These are phyloP conservation scores for Drosophila merina DNA, from an alignment of 2,888 invertebrate species.

Conservation along the genomic window DNA sequence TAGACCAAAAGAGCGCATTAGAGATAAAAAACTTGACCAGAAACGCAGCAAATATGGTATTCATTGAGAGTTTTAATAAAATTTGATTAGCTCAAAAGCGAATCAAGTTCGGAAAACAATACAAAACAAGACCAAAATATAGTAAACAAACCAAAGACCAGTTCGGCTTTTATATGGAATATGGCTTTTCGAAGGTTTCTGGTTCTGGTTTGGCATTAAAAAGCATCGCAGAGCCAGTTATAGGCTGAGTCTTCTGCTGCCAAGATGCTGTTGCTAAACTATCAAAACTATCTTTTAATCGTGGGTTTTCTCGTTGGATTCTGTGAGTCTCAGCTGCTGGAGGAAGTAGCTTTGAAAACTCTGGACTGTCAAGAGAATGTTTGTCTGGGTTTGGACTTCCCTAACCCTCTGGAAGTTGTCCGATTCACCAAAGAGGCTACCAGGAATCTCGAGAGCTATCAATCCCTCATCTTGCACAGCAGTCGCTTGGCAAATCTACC, in stretches of 20 bases:
- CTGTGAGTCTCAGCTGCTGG: conserved; percentile 11
- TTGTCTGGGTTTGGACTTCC: conserved; percentile 42
- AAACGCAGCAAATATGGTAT: conserved; percentile 32
- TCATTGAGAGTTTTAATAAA: conserved; percentile 48
- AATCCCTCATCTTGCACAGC: conserved; percentile 45
- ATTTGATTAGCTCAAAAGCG: conserved; percentile 48
- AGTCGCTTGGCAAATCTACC: conserved; percentile 68
- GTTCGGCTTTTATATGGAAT: conserved; percentile 10
- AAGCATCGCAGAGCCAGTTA: conserved; percentile 8
- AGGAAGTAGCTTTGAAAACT: conserved; percentile 32
- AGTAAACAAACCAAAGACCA: conserved; percentile 30
- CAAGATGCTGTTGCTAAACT: conserved; percentile 30
- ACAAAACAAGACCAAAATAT: background rate
- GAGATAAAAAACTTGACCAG: too few species aligned
- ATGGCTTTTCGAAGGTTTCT: conserved; percentile 19
- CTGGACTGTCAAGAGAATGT: conserved; percentile 43
- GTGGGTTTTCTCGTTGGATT: conserved; percentile 21
- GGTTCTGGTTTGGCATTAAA: conserved; percentile 34
- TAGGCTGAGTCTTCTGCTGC: conserved; percentile 21
- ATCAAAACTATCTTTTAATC: conserved; percentile 21
- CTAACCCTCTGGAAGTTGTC: conserved; percentile 43
- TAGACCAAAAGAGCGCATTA: conserved; percentile 1
- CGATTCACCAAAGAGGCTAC: conserved; percentile 9
- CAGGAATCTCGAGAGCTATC: conserved; percentile 15
- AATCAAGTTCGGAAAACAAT: conserved; percentile 5